Evolutionary conservation across 2,797 vertebrate species (phyloP).

Genomic region (Pipistrellus pipistrellus): DNA sequence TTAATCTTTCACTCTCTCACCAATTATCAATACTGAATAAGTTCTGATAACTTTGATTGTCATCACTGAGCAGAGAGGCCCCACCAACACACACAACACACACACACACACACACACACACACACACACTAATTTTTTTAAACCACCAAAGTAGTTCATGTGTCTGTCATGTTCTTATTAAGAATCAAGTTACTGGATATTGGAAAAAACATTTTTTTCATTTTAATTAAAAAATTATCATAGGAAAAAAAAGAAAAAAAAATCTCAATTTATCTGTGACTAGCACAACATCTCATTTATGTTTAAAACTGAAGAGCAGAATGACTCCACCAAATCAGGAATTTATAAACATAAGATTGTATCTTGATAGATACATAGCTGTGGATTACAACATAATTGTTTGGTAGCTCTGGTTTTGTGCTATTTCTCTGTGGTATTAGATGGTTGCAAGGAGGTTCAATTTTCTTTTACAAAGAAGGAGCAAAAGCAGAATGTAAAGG

Average conservation of each 20-base stretch:
- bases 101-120: not conserved
- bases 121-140: not conserved
- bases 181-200: constrained; percentile 58
- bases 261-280: constrained; percentile 69
- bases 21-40: constrained; percentile 1
- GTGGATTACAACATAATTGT: constrained; percentile 70
- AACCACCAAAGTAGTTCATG: constrained; percentile 47
- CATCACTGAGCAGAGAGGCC: not conserved
- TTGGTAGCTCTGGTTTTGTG: constrained; percentile 76
- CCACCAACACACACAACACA: not conserved
- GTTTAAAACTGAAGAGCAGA: constrained; percentile 65
- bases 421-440: constrained; percentile 64
- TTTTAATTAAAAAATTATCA: constrained; percentile 70
- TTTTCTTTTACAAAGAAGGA: constrained; percentile 64
- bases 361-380: constrained; percentile 74
- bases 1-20: not conserved
- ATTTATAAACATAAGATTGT: constrained; percentile 66
- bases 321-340: constrained; percentile 19
- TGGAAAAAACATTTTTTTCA: constrained; percentile 65
- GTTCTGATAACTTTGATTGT: constrained; percentile 40
- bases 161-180: constrained; percentile 45
- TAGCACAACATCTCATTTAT: constrained; percentile 63
- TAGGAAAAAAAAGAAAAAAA: not conserved
- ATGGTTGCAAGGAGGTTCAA: constrained; percentile 44
- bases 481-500: constrained; percentile 48